Conservation (phyloP, 2,113 vertebrate species). For the Pan troglodytes region DNA sequence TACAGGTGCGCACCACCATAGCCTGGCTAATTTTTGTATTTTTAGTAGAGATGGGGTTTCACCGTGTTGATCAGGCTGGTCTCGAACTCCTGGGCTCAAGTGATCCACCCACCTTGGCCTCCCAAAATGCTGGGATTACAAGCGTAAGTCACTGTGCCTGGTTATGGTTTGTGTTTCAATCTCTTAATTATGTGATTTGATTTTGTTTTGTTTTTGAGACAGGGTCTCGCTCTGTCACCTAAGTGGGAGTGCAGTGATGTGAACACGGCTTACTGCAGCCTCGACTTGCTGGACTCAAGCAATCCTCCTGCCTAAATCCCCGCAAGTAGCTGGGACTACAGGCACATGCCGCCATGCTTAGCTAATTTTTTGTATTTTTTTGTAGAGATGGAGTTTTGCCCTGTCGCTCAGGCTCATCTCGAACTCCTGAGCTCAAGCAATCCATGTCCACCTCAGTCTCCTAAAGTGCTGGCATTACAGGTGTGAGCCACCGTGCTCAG, state of each 20-base stretch:
- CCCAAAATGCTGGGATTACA: background rate
- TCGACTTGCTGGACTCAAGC: background rate
- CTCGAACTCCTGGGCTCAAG: background rate
- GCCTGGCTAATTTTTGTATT: background rate
- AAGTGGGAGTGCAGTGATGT: background rate
- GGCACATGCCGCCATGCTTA: background rate
- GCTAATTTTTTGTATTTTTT: background rate
- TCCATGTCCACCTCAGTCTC: background rate
- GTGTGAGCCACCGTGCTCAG: background rate
- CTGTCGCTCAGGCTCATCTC: background rate
- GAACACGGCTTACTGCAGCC: too few relatives aligned
- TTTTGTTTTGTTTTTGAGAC: background rate
- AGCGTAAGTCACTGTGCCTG: background rate
- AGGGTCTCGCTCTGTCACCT: background rate
- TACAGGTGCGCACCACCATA: background rate
- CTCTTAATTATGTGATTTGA: background rate
- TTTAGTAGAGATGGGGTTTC: background rate
- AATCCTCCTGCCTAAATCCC: background rate
- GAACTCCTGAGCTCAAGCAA: background rate
- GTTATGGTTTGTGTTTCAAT: background rate
- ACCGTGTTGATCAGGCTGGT: background rate
- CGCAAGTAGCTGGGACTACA: background rate
- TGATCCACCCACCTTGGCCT: background rate
- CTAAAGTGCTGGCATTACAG: background rate
- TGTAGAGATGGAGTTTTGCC: background rate